Evolutionary conservation across 2,888 invertebrate species (phyloP), one percentile per base, ranked within the genome.

Genomic region (Biston betularia): DNA sequence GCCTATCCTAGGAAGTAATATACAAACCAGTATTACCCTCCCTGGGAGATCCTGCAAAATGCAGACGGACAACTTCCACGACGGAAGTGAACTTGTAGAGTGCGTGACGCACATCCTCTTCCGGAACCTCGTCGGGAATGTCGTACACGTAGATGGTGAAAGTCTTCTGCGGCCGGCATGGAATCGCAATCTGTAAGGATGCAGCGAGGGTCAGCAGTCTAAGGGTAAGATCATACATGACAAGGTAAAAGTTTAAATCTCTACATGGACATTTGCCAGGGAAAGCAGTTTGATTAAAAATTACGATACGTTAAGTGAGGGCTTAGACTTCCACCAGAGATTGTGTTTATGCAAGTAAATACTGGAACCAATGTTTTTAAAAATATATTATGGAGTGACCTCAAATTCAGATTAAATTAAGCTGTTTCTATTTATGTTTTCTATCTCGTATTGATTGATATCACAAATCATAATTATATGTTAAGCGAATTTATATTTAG

Each of bases 111-210:
- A 97, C 96, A 85, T 97, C 97, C 77, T 97, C 97, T 81, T 97
- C 97, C 0, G 97, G 97, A 34, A 97, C 93, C 81, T 97, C 97
- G 76, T 96, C 96, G 0, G 97, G 97, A 57, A 97, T 96, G 83
- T 97, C 97, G 80, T 97, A 95, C 54, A 97, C 97, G 86, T 96
- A 96, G 72, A 97, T 94, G 7, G 97, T 97, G 85, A 97, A 97
- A n/a, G 97, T 97, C 92, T 97, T 97, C 83, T 97, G 97, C 0
- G 97, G 97, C 77, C 97, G 95, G 85, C 97, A 97, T 6, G 97
- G 97, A 79, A 97, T 97, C 46, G 97, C 96, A 73, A 97, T 95
- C 96, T 96, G 86, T 52, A 79, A 75, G 42, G 63, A 73, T 38
- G 15, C 40, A 65, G 59, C 45, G 4, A 11, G 8, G n/a, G 38